phyloP scores from a whole-genome alignment of 1,140 invertebrate genomes.

The Drosophila punjabiensis region DNA sequence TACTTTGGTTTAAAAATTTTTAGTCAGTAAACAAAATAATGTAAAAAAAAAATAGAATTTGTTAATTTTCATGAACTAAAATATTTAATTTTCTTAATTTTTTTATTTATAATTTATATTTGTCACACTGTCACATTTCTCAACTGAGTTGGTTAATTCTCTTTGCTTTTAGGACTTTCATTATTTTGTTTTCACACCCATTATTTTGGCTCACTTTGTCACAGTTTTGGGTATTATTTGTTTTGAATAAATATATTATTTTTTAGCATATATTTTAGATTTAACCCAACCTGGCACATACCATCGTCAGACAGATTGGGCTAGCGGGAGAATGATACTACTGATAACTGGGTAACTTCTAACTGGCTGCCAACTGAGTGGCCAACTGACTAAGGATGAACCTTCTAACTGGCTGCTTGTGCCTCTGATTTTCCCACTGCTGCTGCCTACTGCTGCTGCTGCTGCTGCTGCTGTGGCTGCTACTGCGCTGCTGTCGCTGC shows the following conservation, averaged over 20 bases:
- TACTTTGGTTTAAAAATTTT: neutral
- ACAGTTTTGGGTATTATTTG: slow-evolving; percentile 27
- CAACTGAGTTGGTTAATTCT: neutral
- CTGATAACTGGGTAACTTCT: slow-evolving; percentile 10
- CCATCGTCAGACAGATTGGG: slow-evolving; percentile 18
- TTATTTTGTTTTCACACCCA: slow-evolving; percentile 9
- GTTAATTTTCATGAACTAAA: neutral
- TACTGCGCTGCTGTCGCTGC: slow-evolving; percentile 67
- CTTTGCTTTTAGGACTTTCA: neutral
- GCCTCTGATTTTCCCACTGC: slow-evolving; percentile 18
- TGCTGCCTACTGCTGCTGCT: slow-evolving; percentile 33
- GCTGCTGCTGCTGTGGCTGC: slow-evolving; percentile 31
- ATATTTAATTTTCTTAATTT: neutral
- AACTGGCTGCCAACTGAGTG: slow-evolving; percentile 55
- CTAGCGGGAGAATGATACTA: slow-evolving; percentile 4
- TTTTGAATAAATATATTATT: slow-evolving; percentile 2
- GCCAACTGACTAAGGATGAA: slow-evolving; percentile 57
- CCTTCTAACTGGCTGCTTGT: slow-evolving; percentile 51
- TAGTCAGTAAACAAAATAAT: neutral
- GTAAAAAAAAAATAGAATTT: too few relatives aligned
- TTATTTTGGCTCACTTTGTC: slow-evolving; percentile 23
- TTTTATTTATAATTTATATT: slow-evolving; percentile 5
- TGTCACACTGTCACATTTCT: slow-evolving; percentile 15
- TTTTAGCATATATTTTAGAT: slow-evolving; percentile 6
- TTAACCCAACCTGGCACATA: slow-evolving; percentile 25